Percentiles rank a stretch among this genome's conserved stretches.
These are phyloP conservation scores for Ibidorhyncha struthersii DNA, from an alignment of 2,113 vertebrate species.

Conservation along the genomic window DNA sequence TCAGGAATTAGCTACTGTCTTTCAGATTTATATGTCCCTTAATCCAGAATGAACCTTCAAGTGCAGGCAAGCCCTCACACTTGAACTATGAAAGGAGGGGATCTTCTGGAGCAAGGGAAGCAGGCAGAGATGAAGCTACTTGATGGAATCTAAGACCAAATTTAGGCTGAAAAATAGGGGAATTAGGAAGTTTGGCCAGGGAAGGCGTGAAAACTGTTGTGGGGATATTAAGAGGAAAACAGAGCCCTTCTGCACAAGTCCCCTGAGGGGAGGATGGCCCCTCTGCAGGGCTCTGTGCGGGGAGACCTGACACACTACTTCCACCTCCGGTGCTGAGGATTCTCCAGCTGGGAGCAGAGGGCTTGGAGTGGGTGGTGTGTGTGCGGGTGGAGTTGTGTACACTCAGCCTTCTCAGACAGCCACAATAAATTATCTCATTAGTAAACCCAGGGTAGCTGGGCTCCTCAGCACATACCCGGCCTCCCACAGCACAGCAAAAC, in stretches of 20 bases:
- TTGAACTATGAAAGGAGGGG: neutral
- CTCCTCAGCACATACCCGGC: constrained; percentile 6
- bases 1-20: neutral
- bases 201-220: neutral
- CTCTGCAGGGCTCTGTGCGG: neutral
- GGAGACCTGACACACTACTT: neutral
- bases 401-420: constrained; percentile 8
- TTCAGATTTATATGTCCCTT: neutral
- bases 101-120: neutral
- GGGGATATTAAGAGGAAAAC: neutral
- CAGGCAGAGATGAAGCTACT: neutral
- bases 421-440: constrained; percentile 45
- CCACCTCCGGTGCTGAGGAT: neutral
- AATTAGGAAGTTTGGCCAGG: neutral
- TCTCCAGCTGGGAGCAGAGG: neutral
- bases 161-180: neutral
- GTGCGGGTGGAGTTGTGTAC: constrained; percentile 4
- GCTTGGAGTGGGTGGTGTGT: neutral
- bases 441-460: neutral
- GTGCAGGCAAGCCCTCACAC: neutral
- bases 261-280: accelerated
- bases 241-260: too few relatives aligned
- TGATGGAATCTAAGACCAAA: neutral
- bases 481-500: constrained; percentile 31
- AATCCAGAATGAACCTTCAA: neutral